Evolutionary conservation across 2,113 vertebrate genomes (phyloP), one percentile per base, ranked within the genome.

Genomic region (Propithecus coquereli): DNA sequence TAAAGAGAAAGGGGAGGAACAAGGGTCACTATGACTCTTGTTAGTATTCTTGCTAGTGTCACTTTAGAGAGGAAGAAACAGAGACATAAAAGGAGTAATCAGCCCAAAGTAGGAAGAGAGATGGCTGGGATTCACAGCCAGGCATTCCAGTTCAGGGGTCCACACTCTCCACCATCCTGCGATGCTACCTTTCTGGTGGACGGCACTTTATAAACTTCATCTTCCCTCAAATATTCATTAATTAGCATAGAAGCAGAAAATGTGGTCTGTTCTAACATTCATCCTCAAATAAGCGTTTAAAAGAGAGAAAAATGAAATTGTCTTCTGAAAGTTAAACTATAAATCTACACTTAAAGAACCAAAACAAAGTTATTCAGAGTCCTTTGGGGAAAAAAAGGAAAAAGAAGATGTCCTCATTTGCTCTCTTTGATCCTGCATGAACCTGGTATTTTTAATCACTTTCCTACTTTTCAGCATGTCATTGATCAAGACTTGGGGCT

Each of bases 331-430:
- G 57, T 81, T 84, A 81, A 95, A 68, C 47, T 81, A 50, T 66
- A 76, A 59, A n/a, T 65, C 40, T 77, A 66, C 17, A 65, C 20
- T 45, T 43, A 11, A 82, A 90, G 45, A 77, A 82, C 87, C 40
- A 90, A 87, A 90, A 47, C 79, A 89, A 61, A 95, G 45, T 45
- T 91, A 94, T 20, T 52, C 54, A 30, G 63, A 70, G 43, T 84
- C 32, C 13, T 70, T 87, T 71, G 18, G 52, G 17, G 17, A 16
- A 80, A 68, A 63, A 87, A 73, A 63, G 43, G 11, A 77, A 47
- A 43, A 12, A 52, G n/a, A 34, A 47, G 43, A 65, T 20, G 2
- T 81, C 54, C 32, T 92, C 34, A 17, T 65, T 87, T 40, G 12
- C 6, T 90, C 25, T 83, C 52, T 50, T 66, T 12, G 3, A 43